These are phyloP conservation scores for Porites rus DNA, from an alignment of 92 coral and sea anemone species.

Conservation along the genomic window DNA sequence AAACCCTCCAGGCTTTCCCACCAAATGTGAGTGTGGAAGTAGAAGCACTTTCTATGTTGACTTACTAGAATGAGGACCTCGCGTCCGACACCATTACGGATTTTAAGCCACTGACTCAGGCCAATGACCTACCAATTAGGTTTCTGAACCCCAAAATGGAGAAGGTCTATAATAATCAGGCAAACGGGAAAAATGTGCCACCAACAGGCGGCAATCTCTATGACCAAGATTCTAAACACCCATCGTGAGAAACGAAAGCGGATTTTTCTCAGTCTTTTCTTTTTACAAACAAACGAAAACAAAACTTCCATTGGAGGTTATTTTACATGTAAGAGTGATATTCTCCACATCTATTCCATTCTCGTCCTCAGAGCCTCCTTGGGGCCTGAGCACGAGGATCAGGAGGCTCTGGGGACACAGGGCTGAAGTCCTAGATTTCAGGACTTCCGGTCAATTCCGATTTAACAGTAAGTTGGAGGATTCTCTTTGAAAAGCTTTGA, in stretches of 20 bases:
- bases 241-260: not conserved
- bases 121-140: not conserved
- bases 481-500: no score
- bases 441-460: no score
- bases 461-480: no score
- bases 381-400: no score
- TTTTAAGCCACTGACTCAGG: not conserved
- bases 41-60: not conserved
- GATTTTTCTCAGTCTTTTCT: not conserved
- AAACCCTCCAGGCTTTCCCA: not conserved
- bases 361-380: no score
- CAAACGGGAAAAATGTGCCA: not conserved
- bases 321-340: not conserved
- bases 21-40: not conserved
- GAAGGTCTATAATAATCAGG: not conserved
- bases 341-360: not conserved
- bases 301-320: not conserved
- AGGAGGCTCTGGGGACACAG: no score
- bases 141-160: not conserved
- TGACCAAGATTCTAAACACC: not conserved
- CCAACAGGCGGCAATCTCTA: not conserved
- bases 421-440: no score
- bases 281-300: no score
- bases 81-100: not conserved
- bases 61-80: not conserved